Evolutionary conservation across 1,140 invertebrate genomes (phyloP), one percentile per base, ranked within the genome.

Genomic region (Bombus superbus): DNA sequence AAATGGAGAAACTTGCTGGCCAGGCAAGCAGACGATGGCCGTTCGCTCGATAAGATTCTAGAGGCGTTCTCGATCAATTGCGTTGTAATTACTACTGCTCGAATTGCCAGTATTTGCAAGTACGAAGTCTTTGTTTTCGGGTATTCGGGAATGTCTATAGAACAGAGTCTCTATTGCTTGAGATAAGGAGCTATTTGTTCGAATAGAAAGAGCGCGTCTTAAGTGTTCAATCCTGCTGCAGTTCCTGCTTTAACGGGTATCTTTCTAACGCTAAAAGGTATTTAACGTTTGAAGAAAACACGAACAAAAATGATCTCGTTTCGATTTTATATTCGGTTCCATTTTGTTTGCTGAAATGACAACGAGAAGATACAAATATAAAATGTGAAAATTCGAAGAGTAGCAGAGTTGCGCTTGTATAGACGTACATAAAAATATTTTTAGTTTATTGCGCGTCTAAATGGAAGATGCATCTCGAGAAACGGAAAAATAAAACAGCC

Each of bases 81-180:
- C 28, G 1, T 64, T 38, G 57, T 66, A 64, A 78, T 78, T 78
- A 78, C 57, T 62, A 57, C 53, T n/a, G 57, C 75, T 59, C 15
- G 75, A 35, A 62, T 62, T 77, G 35, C 28, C 35, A 62, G 15
- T 28, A 78, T 66, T 78, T 32, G n/a, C 42, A 62, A 59, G 53
- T 59, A 59, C 28, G 40, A n/a, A 38, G 42, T n/a, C 10, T 42
- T 13, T 32, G 59, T 64, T 42, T 44, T 78, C 11, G 8, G 8
- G 40, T 64, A 32, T 64, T 64, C 5, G 3, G 15, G 10, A 32
- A 3, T 13, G n/a, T 66, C 62, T n/a, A 6, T 13, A 38, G 25
- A 71, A 18, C 69, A n/a, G 13, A 40, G 11, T 28, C 25, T 40
- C 38, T 28, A 28, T 40, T 11, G 25, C 15, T 68, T 25, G 18